phyloP scores from a whole-genome alignment of 2,113 vertebrate genomes.

The Verasper variegatus region DNA sequence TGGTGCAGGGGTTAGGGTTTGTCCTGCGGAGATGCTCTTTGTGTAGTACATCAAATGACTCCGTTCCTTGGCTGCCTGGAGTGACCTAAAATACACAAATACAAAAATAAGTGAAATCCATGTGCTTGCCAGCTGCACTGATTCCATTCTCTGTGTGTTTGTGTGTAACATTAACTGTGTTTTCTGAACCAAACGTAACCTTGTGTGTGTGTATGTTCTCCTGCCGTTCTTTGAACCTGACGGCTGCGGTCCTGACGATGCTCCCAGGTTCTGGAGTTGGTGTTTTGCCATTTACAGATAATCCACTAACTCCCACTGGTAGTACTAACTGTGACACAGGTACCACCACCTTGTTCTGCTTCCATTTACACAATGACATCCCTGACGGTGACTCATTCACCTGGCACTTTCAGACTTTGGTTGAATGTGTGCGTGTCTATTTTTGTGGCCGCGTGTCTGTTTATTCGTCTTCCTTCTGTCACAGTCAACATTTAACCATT shows the following conservation, averaged over 20 bases:
- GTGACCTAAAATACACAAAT: constrained; percentile 13
- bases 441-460: constrained; percentile 27
- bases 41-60: constrained; percentile 51
- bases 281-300: constrained; percentile 95
- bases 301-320: constrained; percentile 92
- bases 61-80: constrained; percentile 53
- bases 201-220: constrained; percentile 76
- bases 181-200: constrained; percentile 71
- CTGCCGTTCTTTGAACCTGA: constrained; percentile 79
- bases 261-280: constrained; percentile 95
- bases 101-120: constrained; percentile 41
- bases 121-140: constrained; percentile 68
- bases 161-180: constrained; percentile 54
- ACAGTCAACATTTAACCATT: not conserved
- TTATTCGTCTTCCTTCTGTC: constrained; percentile 10
- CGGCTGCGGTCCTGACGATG: constrained; percentile 85
- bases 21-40: constrained; percentile 62
- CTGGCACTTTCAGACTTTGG: constrained; percentile 29
- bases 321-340: constrained; percentile 99
- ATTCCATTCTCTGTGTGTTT: constrained; percentile 55
- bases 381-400: constrained; percentile 32
- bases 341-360: constrained; percentile 83
- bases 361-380: constrained; percentile 29
- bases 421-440: constrained; percentile 34
- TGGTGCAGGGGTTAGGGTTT: constrained; percentile 59